Evolutionary conservation across 2,888 invertebrate genomes (phyloP), one percentile per base, ranked within the genome.

Genomic region (Andrena praecox): DNA sequence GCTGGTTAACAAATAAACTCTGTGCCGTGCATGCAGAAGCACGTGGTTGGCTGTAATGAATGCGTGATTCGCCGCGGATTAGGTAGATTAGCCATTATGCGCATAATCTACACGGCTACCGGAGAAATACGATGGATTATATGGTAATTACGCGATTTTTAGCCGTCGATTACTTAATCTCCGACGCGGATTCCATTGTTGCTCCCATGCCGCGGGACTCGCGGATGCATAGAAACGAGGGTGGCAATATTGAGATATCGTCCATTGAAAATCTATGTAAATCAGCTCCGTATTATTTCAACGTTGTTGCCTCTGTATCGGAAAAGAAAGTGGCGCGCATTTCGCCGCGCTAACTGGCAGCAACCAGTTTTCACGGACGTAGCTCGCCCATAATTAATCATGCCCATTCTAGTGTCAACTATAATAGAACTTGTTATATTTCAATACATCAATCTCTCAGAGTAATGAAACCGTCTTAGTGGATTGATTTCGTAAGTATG

Each of bases 111-210:
- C 60, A 60, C 64, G 31, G 69, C 79, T 80, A 59, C 76, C 48
- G 48, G 31, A 35, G 54, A 77, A 60, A 77, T 80, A 80, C 78
- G 80, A 80, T 12, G 77, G 73, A 77, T 81, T 73, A 77, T 72
- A 77, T 77, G 73, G 54, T 77, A 80, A 81, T 81, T 73, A 31
- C 24, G 16, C 12, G 64, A 62, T 60, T 78, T 69, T 81, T 81
- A 4, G 31, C 31, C 16, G 50, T 35, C 6, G 63, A 81, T 81
- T 70, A 56, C 73, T 77, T 73, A 52, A 81, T 78, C 73, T 48
- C 27, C 62, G 20, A 35, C 16, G 70, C 33, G 66, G 60, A 52
- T 66, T 52, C 64, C 59, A 75, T 79, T 75, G 69, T 75, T 70
- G 27, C 59, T 20, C 27, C 5, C 6, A n/a, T 33, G 48, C 24